A percentile compares a stretch with the other conserved stretches of the same genome.
Conservation (phyloP, 2,113 vertebrate genomes). For the Saimiri boliviensis region DNA sequence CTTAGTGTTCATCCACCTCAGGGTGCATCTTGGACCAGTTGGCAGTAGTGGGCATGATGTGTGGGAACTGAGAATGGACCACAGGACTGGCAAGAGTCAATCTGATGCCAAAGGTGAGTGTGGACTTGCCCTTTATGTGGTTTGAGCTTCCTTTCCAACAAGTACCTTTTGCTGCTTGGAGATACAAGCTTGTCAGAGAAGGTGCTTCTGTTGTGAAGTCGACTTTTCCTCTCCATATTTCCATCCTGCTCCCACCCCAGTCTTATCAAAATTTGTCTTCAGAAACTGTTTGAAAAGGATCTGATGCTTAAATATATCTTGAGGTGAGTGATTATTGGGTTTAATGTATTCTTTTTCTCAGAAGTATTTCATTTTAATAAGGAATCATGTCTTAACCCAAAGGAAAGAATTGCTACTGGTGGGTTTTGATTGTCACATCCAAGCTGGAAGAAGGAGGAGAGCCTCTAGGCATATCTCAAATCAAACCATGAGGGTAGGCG, state of each 20-base stretch:
- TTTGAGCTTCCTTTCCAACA: not conserved
- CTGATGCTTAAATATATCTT: not conserved
- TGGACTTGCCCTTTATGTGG: not conserved
- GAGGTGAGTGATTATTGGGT: not conserved
- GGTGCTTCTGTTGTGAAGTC: not conserved
- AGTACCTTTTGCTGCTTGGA: not conserved
- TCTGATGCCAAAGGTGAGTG: not conserved
- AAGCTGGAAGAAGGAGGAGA: not conserved
- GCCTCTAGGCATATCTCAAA: not conserved
- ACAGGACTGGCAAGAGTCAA: not conserved
- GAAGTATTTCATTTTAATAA: not conserved
- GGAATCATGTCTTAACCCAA: not conserved
- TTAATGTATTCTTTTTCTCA: not conserved
- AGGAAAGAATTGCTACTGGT: not conserved
- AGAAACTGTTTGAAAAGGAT: not conserved
- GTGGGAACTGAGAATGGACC: not conserved
- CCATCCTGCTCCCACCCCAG: not conserved
- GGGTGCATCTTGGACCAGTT: not conserved
- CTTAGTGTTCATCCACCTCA: not conserved
- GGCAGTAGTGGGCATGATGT: not conserved
- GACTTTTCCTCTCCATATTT: not conserved
- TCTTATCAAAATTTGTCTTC: not conserved
- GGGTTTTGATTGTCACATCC: not conserved
- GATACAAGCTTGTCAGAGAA: not conserved
- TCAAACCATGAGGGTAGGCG: not conserved